A percentile compares a stretch with the other conserved stretches of the same genome.
These are phyloP conservation scores for Rhabdophis nuchalis DNA, from an alignment of 2,797 vertebrate genomes.

Conservation along the genomic window DNA sequence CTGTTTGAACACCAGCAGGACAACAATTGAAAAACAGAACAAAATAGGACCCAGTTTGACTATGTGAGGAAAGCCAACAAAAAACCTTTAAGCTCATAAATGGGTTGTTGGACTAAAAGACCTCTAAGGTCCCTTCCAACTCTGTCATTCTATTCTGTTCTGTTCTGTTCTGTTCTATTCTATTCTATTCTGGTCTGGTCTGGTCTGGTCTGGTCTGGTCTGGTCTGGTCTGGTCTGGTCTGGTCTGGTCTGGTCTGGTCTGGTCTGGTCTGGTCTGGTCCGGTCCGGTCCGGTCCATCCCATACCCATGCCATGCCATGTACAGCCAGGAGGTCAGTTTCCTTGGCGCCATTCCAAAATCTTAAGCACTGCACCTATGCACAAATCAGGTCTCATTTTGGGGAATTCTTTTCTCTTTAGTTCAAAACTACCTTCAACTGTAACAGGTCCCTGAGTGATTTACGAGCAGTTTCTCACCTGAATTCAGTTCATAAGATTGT, in stretches of 20 bases:
- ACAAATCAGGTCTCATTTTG: not conserved
- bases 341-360: not conserved
- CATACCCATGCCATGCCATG: no score
- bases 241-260: rapidly evolving
- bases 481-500: not conserved
- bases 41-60: not conserved
- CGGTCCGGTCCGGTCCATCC: rapidly evolving
- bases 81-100: not conserved
- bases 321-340: not conserved
- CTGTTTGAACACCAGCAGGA: not conserved
- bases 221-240: rapidly evolving
- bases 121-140: no score
- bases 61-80: not conserved
- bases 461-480: not conserved
- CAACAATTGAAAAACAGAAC: not conserved
- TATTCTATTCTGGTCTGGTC: no score
- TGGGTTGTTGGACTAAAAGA: not conserved
- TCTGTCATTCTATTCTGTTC: no score
- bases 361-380: not conserved
- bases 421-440: not conserved
- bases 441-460: not conserved
- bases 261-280: rapidly evolving
- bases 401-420: not conserved
- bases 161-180: no score
- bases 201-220: rapidly evolving